Percentiles rank a stretch among this genome's conserved stretches.
phyloP scores from a whole-genome alignment of 1,140 invertebrate species.

The Fopius arisanus region DNA sequence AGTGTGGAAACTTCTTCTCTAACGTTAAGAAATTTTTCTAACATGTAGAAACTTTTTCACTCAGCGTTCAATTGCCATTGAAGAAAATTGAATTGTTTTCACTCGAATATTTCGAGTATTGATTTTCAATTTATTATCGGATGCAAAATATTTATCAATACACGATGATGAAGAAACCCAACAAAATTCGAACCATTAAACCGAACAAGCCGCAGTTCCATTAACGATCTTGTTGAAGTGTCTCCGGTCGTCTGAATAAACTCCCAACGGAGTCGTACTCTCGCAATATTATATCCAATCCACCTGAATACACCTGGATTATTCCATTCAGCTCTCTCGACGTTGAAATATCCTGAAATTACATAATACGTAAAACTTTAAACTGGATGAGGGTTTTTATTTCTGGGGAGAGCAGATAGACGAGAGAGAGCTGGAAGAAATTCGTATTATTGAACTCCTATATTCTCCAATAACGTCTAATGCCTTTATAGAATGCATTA shows the following conservation, averaged over 20 bases:
- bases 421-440: background rate
- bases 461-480: background rate
- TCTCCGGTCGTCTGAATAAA: background rate
- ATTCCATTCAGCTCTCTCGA: background rate
- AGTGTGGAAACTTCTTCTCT: too few relatives aligned
- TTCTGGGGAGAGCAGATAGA: background rate
- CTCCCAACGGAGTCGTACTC: background rate
- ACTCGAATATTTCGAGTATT: too few relatives aligned
- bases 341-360: background rate
- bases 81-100: too few relatives aligned
- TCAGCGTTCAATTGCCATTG: too few relatives aligned
- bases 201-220: background rate
- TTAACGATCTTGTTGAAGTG: constrained; percentile 1
- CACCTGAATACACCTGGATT: background rate
- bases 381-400: background rate
- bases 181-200: background rate
- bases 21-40: too few relatives aligned
- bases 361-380: background rate
- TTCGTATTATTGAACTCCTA: background rate
- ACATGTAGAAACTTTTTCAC: too few relatives aligned
- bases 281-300: background rate
- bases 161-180: background rate
- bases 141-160: too few relatives aligned
- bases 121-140: too few relatives aligned
- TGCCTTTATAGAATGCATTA: background rate